Percentiles rank a stretch among this genome's conserved stretches.
Conservation (phyloP, 2,797 vertebrate species). For the Molothrus aeneus region DNA sequence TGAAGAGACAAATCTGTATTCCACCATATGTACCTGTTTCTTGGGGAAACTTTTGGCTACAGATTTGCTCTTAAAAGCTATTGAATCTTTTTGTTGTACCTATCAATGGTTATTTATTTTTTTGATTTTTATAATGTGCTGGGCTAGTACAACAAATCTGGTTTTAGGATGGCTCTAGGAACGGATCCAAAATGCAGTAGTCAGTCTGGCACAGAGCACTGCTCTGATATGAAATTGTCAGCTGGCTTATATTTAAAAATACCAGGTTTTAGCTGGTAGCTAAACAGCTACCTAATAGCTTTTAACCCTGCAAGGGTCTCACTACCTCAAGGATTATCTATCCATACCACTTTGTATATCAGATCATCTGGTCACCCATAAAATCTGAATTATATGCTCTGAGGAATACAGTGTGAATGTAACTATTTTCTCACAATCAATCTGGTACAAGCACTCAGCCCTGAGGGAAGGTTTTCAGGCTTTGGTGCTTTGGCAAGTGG, state of each 20-base stretch:
- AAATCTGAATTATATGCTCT: background rate
- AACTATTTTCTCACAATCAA: background rate
- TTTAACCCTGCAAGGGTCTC: background rate
- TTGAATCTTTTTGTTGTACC: background rate
- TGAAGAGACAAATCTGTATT: background rate
- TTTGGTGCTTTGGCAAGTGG: background rate
- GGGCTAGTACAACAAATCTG: background rate
- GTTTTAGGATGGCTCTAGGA: background rate
- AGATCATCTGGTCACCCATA: background rate
- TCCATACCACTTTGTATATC: background rate
- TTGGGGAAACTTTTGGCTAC: background rate
- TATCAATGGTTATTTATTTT: background rate
- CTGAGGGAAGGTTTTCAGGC: background rate
- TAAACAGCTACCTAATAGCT: background rate
- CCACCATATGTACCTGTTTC: background rate
- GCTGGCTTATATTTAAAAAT: background rate
- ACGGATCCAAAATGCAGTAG: background rate
- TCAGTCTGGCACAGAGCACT: background rate
- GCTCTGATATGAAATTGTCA: background rate
- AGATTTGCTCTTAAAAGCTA: background rate
- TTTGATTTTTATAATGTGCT: background rate
- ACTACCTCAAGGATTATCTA: background rate
- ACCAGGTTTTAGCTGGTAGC: background rate
- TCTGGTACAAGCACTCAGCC: background rate
- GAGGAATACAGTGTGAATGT: background rate